Base-by-base conservation (phyloP, 2,113 vertebrate genomes). In the Phrynocephalus versicolor region DNA sequence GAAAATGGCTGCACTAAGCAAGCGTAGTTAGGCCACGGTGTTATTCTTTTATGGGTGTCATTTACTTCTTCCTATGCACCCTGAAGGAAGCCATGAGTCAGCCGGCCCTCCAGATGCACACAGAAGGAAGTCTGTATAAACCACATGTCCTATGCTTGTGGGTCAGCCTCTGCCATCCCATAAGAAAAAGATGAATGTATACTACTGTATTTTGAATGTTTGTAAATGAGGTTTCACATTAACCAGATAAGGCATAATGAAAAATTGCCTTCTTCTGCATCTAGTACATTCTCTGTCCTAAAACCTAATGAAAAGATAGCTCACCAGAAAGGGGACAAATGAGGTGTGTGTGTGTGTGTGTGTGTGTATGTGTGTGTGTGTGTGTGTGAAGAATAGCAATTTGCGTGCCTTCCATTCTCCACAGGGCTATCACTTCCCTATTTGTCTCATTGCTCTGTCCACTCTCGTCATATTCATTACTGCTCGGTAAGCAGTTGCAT, bases 371-470 rank as follows among this genome's bases (percentile, higher is more conserved):
- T n/a, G n/a, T n/a, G n/a, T n/a, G n/a, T n/a, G n/a, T n/a, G n/a
- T n/a, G n/a, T n/a, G n/a, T n/a, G n/a, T n/a, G 71, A 25, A 33
- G 74, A 57, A 58, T 75, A 51, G 0, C 10, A 41, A 0, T 1
- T 62, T 81, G 57, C 39, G 83, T 14, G 8, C 30, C 88, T 82
- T 75, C 76, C 14, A n/a, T 83, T 86, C 33, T 8, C 21, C 41
- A 5, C 33, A 62, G 19, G 64, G 55, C 15, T 10, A 77, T 35
- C 84, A 25, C 33, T 79, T 83, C 33, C 0, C 15, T 3, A 57
- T 87, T 86, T 87, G 87, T 8, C 75, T 70, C 35, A 4, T 0
- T 10, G 6, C 84, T 84, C 92, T 58, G 72, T 69, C 35, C n/a
- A 84, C 80, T 89, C 9, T 23, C 30, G 14, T 14, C 9, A 45